Percentiles rank a stretch among this genome's conserved stretches.
Conservation (phyloP, 1,140 invertebrate species). For the Bombus huntii region DNA sequence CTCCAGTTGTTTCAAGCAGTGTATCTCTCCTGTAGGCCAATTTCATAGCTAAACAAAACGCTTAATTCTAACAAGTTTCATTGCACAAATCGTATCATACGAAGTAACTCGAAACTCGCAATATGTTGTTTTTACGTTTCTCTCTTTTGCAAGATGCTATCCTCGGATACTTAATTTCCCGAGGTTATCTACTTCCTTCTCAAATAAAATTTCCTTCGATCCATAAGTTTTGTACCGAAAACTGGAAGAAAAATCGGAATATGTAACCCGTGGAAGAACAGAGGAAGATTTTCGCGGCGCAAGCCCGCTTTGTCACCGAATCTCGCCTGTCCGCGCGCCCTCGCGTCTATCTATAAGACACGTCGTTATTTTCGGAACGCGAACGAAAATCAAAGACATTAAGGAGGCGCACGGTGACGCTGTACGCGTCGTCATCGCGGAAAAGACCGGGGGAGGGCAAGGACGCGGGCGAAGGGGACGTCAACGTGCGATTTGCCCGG, state of each 20-base stretch:
- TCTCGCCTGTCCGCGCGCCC: background rate
- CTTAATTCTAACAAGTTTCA: no score
- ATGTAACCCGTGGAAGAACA: background rate
- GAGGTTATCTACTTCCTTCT: background rate
- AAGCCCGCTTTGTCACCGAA: constrained; percentile 7
- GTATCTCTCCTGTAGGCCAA: background rate
- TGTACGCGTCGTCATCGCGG: constrained; percentile 56
- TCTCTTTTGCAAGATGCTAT: no score
- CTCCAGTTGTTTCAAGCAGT: background rate
- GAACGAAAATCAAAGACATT: constrained; percentile 62
- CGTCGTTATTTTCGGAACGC: constrained; percentile 62
- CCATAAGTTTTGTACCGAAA: background rate
- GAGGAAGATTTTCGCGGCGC: constrained; percentile 1
- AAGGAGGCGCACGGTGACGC: constrained; percentile 47
- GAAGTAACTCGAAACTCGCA: no score
- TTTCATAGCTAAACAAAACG: background rate
- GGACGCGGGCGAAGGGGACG: constrained; percentile 3
- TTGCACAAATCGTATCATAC: no score
- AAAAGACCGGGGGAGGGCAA: constrained; percentile 4
- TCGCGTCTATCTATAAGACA: constrained; percentile 33
- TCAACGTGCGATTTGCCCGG: background rate
- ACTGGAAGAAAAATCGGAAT: background rate
- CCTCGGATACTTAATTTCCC: no score
- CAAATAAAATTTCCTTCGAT: background rate
- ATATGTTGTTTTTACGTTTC: no score